A percentile compares a stretch with the other conserved stretches of the same genome.
Conservation (phyloP, 1,140 invertebrate species). For the Potamilus streckersoni region DNA sequence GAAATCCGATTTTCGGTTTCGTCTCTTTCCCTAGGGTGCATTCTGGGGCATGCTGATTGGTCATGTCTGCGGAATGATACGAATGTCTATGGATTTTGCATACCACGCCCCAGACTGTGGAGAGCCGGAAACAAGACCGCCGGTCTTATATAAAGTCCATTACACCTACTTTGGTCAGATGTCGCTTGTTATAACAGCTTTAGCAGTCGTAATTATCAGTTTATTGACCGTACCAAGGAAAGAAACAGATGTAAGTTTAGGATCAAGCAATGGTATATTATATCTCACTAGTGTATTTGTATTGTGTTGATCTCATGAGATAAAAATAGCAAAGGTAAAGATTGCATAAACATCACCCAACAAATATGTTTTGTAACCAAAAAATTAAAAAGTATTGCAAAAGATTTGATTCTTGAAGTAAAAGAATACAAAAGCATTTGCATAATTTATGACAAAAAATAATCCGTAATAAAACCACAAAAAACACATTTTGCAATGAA, state of each 20-base stretch:
- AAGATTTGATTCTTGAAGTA: too few species aligned
- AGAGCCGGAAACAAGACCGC: conserved; percentile 44
- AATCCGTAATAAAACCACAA: too few species aligned
- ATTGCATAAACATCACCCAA: too few species aligned
- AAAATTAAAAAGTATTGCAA: too few species aligned
- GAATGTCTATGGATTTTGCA: conserved; percentile 59
- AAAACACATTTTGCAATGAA: too few species aligned
- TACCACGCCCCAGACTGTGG: conserved; percentile 55
- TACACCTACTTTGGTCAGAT: conserved; percentile 60
- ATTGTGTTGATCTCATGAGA: background rate
- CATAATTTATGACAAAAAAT: too few species aligned
- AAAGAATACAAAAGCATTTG: too few species aligned
- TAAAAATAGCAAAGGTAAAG: background rate
- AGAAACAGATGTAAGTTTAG: conserved; percentile 33
- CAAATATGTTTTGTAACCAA: too few species aligned
- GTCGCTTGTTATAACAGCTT: conserved; percentile 47
- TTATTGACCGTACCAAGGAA: conserved; percentile 40
- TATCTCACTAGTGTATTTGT: too few species aligned
- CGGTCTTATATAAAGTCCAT: conserved; percentile 47
- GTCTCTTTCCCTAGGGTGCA: conserved; percentile 64
- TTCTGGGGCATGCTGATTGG: conserved; percentile 71
- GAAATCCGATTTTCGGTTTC: background rate
- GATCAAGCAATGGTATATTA: background rate
- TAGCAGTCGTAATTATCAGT: conserved; percentile 47
- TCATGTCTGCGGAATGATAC: conserved; percentile 66